Evolutionary conservation across 1,140 invertebrate genomes (phyloP).

Genomic region (Brachionus manjavacas): DNA sequence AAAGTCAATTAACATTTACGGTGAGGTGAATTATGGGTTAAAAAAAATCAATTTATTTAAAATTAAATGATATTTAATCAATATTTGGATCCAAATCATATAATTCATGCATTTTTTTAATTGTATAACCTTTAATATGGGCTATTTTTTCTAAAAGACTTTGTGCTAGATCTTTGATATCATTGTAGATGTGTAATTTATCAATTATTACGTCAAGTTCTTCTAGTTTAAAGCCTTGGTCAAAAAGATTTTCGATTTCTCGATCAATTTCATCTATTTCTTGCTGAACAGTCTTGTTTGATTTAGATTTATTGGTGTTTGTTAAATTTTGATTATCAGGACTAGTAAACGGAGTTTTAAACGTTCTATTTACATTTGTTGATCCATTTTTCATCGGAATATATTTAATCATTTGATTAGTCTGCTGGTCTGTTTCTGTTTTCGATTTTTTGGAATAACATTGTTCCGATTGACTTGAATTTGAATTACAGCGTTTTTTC

Average conservation of each 20-base stretch:
- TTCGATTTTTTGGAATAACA: not conserved
- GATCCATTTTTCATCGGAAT: constrained; percentile 33
- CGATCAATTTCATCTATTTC: not conserved
- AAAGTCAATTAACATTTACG: no score
- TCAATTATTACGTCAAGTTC: constrained; percentile 15
- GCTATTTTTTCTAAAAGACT: constrained; percentile 22
- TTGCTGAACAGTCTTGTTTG: not conserved
- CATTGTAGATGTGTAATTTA: constrained; percentile 19
- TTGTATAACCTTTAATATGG: not conserved
- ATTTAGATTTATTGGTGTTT: not conserved
- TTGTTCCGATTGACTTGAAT: not conserved
- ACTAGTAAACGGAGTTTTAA: not conserved
- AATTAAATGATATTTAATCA: not conserved
- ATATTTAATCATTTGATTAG: not conserved
- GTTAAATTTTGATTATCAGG: not conserved
- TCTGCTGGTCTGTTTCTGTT: not conserved
- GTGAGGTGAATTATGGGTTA: no score
- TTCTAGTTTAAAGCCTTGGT: not conserved
- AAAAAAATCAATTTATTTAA: not conserved
- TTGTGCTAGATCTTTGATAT: constrained; percentile 8
- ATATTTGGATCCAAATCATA: not conserved
- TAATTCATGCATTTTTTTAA: constrained; percentile 38
- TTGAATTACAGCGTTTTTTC: not conserved
- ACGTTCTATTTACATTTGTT: not conserved
- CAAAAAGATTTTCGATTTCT: not conserved